Conservation (phyloP, 2,113 vertebrate genomes). For the Castor canadensis region DNA sequence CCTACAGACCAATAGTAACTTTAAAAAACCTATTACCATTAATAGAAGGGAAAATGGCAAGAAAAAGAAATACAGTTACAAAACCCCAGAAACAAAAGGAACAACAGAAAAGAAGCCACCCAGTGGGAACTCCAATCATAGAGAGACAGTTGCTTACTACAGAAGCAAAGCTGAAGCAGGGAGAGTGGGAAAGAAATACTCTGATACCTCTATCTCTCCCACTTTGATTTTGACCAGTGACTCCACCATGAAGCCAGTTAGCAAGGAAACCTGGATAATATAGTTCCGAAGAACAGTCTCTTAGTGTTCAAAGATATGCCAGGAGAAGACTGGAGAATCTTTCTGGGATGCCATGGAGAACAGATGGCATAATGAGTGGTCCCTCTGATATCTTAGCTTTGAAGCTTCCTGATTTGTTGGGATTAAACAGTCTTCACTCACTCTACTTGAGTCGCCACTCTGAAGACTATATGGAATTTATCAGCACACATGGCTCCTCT, state of each 20-base stretch:
- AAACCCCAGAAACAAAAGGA: background rate
- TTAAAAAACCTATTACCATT: background rate
- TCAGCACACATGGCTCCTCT: background rate
- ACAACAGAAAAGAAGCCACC: background rate
- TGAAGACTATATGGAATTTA: background rate
- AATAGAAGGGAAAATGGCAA: background rate
- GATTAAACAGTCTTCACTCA: background rate
- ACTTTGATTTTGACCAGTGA: background rate
- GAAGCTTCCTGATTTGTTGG: background rate
- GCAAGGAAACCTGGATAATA: background rate
- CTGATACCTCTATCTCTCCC: background rate
- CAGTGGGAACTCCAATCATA: background rate
- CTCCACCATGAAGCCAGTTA: background rate
- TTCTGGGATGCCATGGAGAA: background rate
- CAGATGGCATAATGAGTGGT: background rate
- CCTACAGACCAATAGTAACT: background rate
- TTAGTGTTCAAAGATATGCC: background rate
- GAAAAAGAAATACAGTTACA: background rate
- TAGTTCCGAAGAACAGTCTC: background rate
- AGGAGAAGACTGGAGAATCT: background rate
- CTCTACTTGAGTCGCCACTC: background rate
- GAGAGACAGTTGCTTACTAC: background rate
- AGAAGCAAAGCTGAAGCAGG: background rate
- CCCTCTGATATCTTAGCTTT: background rate
- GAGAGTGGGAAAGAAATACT: background rate